Base-by-base conservation (phyloP, 2,113 vertebrate species). In the Fukomys damarensis region DNA sequence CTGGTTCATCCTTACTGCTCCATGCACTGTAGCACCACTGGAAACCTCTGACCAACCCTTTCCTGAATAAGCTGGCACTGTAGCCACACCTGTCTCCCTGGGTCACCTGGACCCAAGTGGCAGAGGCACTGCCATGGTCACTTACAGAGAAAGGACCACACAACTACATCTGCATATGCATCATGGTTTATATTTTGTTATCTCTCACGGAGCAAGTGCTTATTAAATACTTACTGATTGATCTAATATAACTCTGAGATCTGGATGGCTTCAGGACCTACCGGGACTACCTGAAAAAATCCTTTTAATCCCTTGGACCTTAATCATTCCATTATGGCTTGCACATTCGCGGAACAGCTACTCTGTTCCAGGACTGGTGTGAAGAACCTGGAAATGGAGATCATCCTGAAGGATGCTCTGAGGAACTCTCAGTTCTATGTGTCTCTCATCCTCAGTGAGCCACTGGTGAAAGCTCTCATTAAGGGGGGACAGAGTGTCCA, bases 161-260 rank as follows among this genome's bases (percentile, higher is more conserved):
- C n/a, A n/a, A n/a, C n/a, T 0, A 0, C 0, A 12, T 28, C 35
- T 52, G 13, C 13, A 24, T 7, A n/a, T 5, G 19, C 6, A 19
- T 19, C 16, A 12, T 5, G 8, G 63, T 38, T 87, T 72, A 46
- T 43, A 22, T 2, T 13, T 38, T 3, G 5, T 38, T 79, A 3
- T 35, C 38, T 28, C 12, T 7, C 20, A 89, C 38, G 87, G 24
- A 70, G 61, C 16, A 81, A 2, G 9, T 26, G 32, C 38, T 19
- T 38, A 59, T 11, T 83, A 93, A 70, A 88, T 74, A 43, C 32
- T 52, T 61, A 32, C 12, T 52, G 30, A 81, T 20, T 74, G 74
- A 35, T 16, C 61, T 35, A 22, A 24, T 30, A 54, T 43, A 68
- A 87, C 38, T 28, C 46, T 35, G 81, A 65, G 76, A 82, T 46